These are phyloP conservation scores for Phrynocephalus vlangalii DNA, from an alignment of 2,797 vertebrate species.

Conservation along the genomic window DNA sequence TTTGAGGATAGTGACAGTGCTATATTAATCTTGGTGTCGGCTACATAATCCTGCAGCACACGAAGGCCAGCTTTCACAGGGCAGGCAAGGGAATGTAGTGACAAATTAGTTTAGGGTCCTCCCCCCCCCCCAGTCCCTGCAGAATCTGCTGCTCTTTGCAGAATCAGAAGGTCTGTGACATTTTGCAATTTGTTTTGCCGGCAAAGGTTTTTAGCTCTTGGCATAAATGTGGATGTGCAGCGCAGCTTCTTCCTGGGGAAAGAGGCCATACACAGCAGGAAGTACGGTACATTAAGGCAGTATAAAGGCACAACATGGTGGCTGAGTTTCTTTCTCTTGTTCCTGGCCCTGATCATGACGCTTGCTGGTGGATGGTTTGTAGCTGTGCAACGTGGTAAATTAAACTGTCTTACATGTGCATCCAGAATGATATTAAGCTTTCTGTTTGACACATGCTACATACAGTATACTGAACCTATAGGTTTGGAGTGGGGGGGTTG, in stretches of 20 bases:
- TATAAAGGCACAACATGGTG: neutral
- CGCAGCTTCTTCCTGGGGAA: slow-evolving; percentile 1
- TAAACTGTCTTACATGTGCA: neutral
- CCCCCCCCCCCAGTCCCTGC: neutral
- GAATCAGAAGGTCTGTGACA: neutral
- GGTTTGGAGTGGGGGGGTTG: neutral
- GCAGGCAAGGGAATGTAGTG: slow-evolving; percentile 30
- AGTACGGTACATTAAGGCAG: neutral
- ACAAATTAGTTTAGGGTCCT: slow-evolving; percentile 28
- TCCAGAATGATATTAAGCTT: neutral
- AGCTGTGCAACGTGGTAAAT: neutral
- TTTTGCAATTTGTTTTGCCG: slow-evolving; percentile 22
- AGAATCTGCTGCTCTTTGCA: slow-evolving; percentile 36
- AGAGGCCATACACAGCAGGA: neutral
- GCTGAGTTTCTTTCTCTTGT: neutral
- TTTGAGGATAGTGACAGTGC: slow-evolving; percentile 20
- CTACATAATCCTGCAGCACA: slow-evolving; percentile 27
- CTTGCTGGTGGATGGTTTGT: neutral
- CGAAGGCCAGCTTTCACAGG: neutral
- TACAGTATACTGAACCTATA: neutral
- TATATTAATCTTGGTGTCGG: neutral
- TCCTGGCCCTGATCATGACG: neutral
- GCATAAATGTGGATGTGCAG: neutral
- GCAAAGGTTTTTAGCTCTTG: slow-evolving; percentile 20
- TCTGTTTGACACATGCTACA: neutral